These are phyloP conservation scores for Steinernema scapterisci DNA, from an alignment of 2,888 invertebrate genomes.

Conservation along the genomic window DNA sequence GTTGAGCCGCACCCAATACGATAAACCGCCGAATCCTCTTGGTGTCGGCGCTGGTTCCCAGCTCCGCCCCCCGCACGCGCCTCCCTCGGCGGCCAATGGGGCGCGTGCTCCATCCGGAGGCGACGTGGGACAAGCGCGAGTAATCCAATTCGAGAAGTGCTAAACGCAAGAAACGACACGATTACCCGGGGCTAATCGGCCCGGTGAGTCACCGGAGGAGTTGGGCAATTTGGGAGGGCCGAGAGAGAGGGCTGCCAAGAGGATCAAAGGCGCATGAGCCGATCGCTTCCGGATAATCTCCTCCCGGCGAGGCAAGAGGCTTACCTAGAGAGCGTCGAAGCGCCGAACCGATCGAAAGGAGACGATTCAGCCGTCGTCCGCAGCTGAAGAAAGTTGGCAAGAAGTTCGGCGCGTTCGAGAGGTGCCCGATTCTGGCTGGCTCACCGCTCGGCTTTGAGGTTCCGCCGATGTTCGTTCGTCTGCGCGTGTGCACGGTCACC, in stretches of 20 bases:
- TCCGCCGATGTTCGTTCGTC: too few relatives aligned
- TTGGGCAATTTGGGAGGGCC: not conserved
- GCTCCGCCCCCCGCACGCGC: conserved; percentile 24
- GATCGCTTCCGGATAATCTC: conserved; percentile 27
- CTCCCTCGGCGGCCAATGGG: conserved; percentile 19
- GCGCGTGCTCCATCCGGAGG: not conserved
- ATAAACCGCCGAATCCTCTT: conserved; percentile 23
- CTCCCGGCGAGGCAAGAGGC: conserved; percentile 25
- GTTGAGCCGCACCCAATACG: conserved; percentile 30
- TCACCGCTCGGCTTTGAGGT: too few relatives aligned
- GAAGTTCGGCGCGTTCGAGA: too few relatives aligned
- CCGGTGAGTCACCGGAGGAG: not conserved
- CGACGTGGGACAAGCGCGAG: not conserved
- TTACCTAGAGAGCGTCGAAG: conserved; percentile 23
- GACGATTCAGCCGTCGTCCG: not conserved
- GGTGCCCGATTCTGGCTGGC: too few relatives aligned
- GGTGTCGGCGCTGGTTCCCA: not conserved
- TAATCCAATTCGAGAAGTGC: conserved; percentile 20
- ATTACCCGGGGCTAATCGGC: not conserved
- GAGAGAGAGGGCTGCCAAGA: conserved; percentile 3
- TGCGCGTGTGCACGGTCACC: too few relatives aligned
- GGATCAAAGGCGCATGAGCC: conserved; percentile 26
- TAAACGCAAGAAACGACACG: not conserved
- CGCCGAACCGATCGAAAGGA: conserved; percentile 7
- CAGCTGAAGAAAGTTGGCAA: not conserved